Evolutionary conservation across 2,888 invertebrate genomes (phyloP), one percentile per base, ranked within the genome.

Genomic region (Tipula confusa): DNA sequence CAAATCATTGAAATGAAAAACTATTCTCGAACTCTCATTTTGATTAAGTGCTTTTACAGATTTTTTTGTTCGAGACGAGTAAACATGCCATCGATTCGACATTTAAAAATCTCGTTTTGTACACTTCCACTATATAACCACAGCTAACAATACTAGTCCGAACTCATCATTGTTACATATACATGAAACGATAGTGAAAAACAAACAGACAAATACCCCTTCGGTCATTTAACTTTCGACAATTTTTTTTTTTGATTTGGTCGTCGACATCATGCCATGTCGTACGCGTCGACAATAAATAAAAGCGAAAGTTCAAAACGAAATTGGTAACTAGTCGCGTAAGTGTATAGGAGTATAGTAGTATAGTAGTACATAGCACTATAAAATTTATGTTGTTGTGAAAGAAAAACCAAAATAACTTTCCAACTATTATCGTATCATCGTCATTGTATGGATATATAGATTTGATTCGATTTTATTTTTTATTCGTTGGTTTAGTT

Each of bases 271-370:
- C n/a, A n/a, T n/a, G n/a, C n/a, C n/a, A 24, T 24, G 64, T 64
- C 64, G 64, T 64, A 64, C 64, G n/a, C n/a, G 64, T 64, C 64
- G 64, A 64, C 64, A 64, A 64, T 64, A 64, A 64, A 64, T 64
- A 64, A 64, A 64, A 64, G 64, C 64, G 64, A 64, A 64, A 64
- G 64, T 64, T 64, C 64, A 64, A 64, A 64, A 64, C 24, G 11
- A 64, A 64, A 64, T 64, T 24, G 64, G 64, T 64, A 64, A 64
- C 64, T 64, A 64, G 7, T 33, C 33, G 33, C n/a, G n/a, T 33
- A n/a, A n/a, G n/a, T 3, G 2, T 43, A n/a, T 43, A n/a, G n/a
- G 5, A 1, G 11, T 36, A 36, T 36, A 11, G 2, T 2, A 43
- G 43, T 43, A 43, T n/a, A 43, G 9, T n/a, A 4, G 64, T 64